Conservation (phyloP, 2,888 invertebrate genomes). For the Nemoura dubitans region DNA sequence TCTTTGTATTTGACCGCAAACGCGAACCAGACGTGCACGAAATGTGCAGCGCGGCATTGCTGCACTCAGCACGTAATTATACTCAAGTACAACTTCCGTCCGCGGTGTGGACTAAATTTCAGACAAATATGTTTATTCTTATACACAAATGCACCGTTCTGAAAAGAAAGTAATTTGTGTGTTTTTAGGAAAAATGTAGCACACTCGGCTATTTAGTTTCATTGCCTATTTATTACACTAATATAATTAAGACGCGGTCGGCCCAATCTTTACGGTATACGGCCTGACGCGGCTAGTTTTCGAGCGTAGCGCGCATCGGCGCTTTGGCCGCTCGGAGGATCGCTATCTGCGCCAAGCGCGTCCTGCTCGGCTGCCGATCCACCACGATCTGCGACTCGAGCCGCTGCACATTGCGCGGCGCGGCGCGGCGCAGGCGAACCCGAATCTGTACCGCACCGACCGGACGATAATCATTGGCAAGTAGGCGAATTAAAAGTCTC, state of each 20-base stretch:
- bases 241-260: not conserved
- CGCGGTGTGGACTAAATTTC: not conserved
- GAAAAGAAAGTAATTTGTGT: not conserved
- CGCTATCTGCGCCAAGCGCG: not conserved
- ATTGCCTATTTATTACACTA: slow-evolving; percentile 7
- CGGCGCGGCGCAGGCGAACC: no score
- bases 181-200: not conserved
- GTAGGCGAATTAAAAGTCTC: not conserved
- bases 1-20: not conserved
- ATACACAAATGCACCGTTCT: not conserved
- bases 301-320: no score
- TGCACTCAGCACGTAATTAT: not conserved
- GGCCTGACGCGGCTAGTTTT: no score
- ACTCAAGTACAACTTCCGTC: not conserved
- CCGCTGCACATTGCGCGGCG: not conserved
- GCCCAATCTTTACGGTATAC: not conserved
- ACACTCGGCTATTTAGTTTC: not conserved
- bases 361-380: not conserved
- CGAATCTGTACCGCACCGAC: not conserved
- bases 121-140: not conserved
- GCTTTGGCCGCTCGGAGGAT: not conserved
- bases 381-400: not conserved
- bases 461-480: not conserved
- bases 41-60: not conserved
- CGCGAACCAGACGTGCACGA: not conserved